phyloP scores from a whole-genome alignment of 1,140 invertebrate genomes.

The Drosophila bocqueti region DNA sequence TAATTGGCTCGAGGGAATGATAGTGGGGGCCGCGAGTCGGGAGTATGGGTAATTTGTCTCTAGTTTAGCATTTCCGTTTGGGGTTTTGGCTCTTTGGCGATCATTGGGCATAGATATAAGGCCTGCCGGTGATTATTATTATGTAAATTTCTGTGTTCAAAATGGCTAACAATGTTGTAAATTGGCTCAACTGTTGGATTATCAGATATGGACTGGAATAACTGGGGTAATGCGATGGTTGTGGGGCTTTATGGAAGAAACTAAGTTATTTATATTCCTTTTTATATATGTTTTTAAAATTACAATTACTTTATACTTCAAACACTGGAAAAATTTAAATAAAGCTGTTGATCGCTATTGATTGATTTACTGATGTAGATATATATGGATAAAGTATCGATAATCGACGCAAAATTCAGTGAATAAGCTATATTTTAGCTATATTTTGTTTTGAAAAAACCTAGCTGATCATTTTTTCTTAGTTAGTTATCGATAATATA shows the following conservation, averaged over 20 bases:
- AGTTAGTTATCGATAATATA: too few relatives aligned
- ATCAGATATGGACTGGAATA: neutral
- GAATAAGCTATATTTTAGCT: too few relatives aligned
- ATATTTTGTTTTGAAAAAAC: too few relatives aligned
- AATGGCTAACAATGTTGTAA: conserved; percentile 35
- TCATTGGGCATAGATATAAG: conserved; percentile 8
- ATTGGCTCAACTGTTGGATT: conserved; percentile 6
- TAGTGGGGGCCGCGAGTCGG: conserved; percentile 20
- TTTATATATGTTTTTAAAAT: neutral
- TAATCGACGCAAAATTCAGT: too few relatives aligned
- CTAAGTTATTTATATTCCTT: neutral
- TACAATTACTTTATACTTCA: too few relatives aligned
- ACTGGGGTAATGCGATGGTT: neutral
- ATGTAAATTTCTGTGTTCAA: conserved; percentile 31
- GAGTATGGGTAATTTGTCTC: conserved; percentile 37
- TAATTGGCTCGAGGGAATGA: conserved; percentile 31
- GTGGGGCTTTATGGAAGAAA: neutral
- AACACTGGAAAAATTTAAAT: too few relatives aligned
- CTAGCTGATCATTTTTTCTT: too few relatives aligned
- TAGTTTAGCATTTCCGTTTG: conserved; percentile 51
- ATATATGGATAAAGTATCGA: too few relatives aligned
- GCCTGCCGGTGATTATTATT: conserved; percentile 37
- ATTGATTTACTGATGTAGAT: too few relatives aligned
- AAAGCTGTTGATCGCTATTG: too few relatives aligned
- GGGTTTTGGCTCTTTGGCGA: conserved; percentile 17